These are phyloP conservation scores for Helicorthomorpha holstii DNA, from an alignment of 1,140 invertebrate genomes.

Conservation along the genomic window DNA sequence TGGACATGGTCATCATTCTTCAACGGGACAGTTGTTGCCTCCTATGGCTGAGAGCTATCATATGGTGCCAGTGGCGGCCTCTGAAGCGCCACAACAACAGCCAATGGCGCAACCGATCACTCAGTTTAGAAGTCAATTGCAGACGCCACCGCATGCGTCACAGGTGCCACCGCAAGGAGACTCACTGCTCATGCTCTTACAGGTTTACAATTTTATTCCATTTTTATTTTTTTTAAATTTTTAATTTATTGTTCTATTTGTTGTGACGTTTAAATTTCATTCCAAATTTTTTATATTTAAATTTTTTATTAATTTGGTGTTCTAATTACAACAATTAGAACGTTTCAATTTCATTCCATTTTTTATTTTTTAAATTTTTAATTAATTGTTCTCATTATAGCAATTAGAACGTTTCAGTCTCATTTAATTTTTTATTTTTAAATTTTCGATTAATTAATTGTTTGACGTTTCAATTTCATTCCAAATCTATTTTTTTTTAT, in stretches of 20 bases:
- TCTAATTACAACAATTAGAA: too few relatives aligned
- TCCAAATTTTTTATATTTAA: too few relatives aligned
- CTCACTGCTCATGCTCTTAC: constrained; percentile 52
- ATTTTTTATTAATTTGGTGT: too few relatives aligned
- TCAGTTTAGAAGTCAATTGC: constrained; percentile 35
- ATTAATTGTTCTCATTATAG: not conserved
- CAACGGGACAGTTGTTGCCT: constrained; percentile 13
- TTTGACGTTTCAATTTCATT: too few relatives aligned
- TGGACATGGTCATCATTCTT: constrained; percentile 1
- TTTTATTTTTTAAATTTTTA: not conserved
- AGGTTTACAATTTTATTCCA: constrained; percentile 30
- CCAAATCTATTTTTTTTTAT: too few relatives aligned
- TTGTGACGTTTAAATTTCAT: too few relatives aligned
- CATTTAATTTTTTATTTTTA: too few relatives aligned
- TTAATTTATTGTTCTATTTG: too few relatives aligned
- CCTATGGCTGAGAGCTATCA: constrained; percentile 7
- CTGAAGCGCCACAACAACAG: constrained; percentile 9
- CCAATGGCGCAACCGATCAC: constrained; percentile 18
- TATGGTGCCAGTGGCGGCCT: constrained; percentile 13
- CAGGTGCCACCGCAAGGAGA: constrained; percentile 58
- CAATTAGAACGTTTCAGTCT: too few relatives aligned
- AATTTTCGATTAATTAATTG: too few relatives aligned
- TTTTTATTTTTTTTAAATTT: too few relatives aligned
- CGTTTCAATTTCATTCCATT: too few relatives aligned
- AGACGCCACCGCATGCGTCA: constrained; percentile 49